phyloP scores from a whole-genome alignment of 1,140 invertebrate species.

The Hylaeus volcanicus region DNA sequence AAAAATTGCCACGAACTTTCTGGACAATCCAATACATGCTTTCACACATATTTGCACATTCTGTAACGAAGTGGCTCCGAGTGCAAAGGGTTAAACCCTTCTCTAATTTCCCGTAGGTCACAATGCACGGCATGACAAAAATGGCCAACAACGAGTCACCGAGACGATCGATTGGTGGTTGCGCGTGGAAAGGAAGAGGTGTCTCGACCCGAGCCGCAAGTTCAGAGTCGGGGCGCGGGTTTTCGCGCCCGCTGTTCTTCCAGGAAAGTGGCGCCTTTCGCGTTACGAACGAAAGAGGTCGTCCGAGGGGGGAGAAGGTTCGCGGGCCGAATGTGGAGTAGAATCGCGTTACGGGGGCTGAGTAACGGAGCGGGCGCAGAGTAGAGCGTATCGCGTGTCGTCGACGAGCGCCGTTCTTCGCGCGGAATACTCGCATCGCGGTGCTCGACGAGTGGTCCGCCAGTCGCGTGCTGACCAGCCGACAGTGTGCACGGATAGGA shows the following conservation, averaged over 20 bases:
- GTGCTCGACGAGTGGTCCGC: not conserved
- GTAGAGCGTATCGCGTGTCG: constrained; percentile 70
- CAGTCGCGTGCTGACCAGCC: constrained; percentile 71
- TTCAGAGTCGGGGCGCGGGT: constrained; percentile 27
- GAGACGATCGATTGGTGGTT: too few relatives aligned
- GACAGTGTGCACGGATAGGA: constrained; percentile 46
- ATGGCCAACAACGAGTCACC: too few relatives aligned
- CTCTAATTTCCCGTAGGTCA: too few relatives aligned
- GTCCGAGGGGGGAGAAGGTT: not conserved
- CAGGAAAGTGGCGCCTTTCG: constrained; percentile 45
- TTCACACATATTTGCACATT: too few relatives aligned
- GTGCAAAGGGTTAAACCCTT: too few relatives aligned
- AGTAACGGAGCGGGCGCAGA: constrained; percentile 73
- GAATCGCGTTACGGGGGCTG: constrained; percentile 66
- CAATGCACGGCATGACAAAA: too few relatives aligned
- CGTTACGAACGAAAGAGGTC: constrained; percentile 24
- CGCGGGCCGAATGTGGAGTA: constrained; percentile 70
- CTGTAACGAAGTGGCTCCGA: too few relatives aligned
- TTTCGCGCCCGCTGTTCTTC: constrained; percentile 9
- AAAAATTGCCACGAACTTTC: too few relatives aligned
- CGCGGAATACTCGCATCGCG: constrained; percentile 27
- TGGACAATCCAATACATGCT: too few relatives aligned
- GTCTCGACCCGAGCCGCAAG: not conserved
- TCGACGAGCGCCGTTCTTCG: constrained; percentile 33
- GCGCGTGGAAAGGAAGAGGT: too few relatives aligned